Evolutionary conservation across 2,797 vertebrate genomes (phyloP).

Genomic region (Tiaroga cobitis): DNA sequence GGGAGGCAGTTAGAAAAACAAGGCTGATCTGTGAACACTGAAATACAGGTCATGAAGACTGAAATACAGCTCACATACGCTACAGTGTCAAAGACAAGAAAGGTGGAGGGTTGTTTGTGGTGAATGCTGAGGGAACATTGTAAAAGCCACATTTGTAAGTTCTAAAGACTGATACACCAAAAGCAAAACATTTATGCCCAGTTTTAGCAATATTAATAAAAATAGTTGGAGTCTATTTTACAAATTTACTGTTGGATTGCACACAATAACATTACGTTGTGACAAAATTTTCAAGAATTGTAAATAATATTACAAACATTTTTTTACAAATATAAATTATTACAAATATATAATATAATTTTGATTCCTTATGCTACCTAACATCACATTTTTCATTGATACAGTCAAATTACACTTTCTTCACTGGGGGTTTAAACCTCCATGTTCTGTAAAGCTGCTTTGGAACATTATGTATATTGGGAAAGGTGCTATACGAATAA

Average conservation of each 20-base stretch:
- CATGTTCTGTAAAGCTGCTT: background rate
- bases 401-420: background rate
- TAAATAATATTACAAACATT: background rate
- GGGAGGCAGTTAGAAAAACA: conserved; percentile 48
- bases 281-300: background rate
- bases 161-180: background rate
- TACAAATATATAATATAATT: background rate
- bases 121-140: background rate
- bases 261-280: background rate
- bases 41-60: conserved; percentile 74
- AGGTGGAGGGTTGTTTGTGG: background rate
- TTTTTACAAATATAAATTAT: background rate
- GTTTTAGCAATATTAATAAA: background rate
- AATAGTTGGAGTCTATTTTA: background rate
- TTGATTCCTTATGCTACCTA: background rate
- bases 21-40: conserved; percentile 64
- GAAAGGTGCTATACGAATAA: background rate
- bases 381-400: background rate
- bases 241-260: background rate
- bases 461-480: background rate
- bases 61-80: conserved; percentile 67
- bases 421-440: background rate
- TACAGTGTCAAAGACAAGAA: conserved; percentile 74
- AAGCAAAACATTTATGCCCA: background rate
- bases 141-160: background rate